These are phyloP conservation scores for Dermochelys coriacea DNA, from an alignment of 2,797 vertebrate species.

Conservation along the genomic window DNA sequence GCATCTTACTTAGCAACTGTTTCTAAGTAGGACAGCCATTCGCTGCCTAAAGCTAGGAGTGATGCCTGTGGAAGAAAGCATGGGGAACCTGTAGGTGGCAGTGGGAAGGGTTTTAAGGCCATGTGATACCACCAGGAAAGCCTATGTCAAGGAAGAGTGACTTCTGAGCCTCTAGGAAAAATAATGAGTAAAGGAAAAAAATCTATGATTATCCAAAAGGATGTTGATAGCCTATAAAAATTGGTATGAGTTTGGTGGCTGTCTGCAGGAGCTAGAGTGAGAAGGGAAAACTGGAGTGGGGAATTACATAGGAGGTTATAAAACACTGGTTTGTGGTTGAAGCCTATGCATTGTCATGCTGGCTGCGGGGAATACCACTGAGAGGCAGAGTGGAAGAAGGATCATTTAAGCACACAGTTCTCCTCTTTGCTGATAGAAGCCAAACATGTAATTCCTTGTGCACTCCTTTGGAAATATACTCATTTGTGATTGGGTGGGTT, in stretches of 20 bases:
- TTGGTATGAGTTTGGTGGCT: background rate
- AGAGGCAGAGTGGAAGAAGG: slow-evolving; percentile 2
- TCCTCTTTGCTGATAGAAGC: fast-evolving
- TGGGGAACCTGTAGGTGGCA: slow-evolving; percentile 18
- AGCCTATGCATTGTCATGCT: fast-evolving
- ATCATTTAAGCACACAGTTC: fast-evolving
- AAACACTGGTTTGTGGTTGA: background rate
- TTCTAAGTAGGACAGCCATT: slow-evolving; percentile 77
- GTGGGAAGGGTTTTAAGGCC: slow-evolving; percentile 59
- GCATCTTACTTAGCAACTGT: slow-evolving; percentile 71
- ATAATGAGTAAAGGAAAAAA: slow-evolving; percentile 45
- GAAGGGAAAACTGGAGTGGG: background rate
- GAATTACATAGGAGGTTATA: background rate
- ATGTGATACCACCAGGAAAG: slow-evolving; percentile 31
- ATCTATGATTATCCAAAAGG: background rate
- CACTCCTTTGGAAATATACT: background rate
- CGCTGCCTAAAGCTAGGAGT: slow-evolving; percentile 50
- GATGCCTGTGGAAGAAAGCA: slow-evolving; percentile 56
- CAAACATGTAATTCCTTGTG: background rate
- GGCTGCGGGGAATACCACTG: background rate
- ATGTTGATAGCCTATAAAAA: background rate
- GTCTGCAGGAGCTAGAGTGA: background rate
- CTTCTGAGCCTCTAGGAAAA: slow-evolving; percentile 30
- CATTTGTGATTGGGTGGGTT: background rate
- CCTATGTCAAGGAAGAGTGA: background rate